phyloP scores from a whole-genome alignment of 35 echinoderm and acorn worm species.

The Eucidaris tribuloides region DNA sequence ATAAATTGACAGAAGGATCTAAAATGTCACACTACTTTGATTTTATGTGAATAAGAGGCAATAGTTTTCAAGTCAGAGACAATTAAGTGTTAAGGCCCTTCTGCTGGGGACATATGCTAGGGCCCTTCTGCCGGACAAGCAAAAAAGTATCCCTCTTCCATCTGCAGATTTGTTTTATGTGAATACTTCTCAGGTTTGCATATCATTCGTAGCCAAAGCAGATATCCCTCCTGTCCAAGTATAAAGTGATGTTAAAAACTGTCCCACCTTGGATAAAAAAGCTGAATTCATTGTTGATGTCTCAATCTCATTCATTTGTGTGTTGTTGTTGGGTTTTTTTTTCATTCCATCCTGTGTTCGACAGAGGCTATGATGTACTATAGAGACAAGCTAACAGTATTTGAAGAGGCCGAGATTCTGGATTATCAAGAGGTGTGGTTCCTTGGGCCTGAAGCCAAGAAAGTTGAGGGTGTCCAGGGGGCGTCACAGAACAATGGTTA shows the following conservation, averaged over 20 bases:
- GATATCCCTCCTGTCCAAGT: background rate
- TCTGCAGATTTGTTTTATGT: background rate
- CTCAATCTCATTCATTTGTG: background rate
- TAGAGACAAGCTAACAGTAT: slow-evolving; percentile 77
- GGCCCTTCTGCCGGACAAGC: no score
- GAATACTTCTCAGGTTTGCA: background rate
- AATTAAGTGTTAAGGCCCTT: no score
- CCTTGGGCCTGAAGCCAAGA: slow-evolving; percentile 79
- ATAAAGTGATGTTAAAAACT: background rate
- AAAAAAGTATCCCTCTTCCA: no score
- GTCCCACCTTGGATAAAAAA: background rate
- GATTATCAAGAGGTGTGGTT: slow-evolving; percentile 86
- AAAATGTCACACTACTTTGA: no score
- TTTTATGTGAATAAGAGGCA: no score
- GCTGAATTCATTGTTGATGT: background rate
- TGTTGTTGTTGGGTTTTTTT: background rate
- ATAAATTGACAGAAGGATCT: no score
- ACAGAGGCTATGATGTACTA: slow-evolving; percentile 69
- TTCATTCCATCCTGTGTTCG: background rate
- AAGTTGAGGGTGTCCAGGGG: slow-evolving; percentile 85
- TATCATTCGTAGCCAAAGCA: background rate
- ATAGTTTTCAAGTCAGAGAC: no score
- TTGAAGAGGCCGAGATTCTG: slow-evolving; percentile 80
- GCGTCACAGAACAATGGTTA: slow-evolving; percentile 96
- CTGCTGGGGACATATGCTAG: no score